Percentiles rank a stretch among this genome's conserved stretches.
Conservation (phyloP, 2,797 vertebrate genomes). For the Vespertilio murinus region DNA sequence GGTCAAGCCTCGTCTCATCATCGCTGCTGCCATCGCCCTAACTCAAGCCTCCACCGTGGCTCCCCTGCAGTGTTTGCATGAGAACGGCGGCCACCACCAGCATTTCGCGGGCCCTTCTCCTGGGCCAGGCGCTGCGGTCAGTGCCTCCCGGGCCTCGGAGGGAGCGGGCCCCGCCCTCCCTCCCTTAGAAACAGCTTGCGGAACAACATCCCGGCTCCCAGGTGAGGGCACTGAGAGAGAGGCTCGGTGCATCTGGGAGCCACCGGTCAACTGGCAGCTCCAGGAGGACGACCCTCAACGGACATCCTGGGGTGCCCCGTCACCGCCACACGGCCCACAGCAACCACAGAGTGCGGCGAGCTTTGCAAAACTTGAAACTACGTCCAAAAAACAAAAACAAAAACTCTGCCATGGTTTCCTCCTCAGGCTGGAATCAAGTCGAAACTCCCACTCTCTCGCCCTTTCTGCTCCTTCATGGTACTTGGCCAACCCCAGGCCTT, state of each 20-base stretch:
- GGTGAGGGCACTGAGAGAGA: background rate
- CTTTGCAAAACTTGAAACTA: conserved; percentile 28
- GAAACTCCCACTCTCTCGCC: background rate
- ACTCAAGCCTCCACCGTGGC: background rate
- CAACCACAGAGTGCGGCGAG: background rate
- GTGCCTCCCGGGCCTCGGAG: background rate
- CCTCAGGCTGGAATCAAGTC: background rate
- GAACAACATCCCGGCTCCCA: background rate
- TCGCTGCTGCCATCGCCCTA: background rate
- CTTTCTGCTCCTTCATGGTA: background rate
- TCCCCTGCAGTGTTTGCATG: background rate
- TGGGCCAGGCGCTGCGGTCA: background rate
- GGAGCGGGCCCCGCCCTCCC: background rate
- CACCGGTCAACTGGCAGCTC: background rate
- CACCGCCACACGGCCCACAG: background rate
- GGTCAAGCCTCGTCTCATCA: background rate
- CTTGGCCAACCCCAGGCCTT: background rate
- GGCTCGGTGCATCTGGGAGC: background rate
- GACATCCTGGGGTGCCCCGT: background rate
- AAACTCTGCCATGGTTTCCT: conserved; percentile 27
- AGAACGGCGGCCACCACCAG: background rate
- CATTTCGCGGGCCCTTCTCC: background rate
- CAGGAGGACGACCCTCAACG: background rate
- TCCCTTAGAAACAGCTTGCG: background rate
- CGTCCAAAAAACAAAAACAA: too few relatives aligned